A percentile compares a stretch with the other conserved stretches of the same genome.
Conservation (phyloP, 92 coral and sea anemone genomes). For the Montipora capitata region DNA sequence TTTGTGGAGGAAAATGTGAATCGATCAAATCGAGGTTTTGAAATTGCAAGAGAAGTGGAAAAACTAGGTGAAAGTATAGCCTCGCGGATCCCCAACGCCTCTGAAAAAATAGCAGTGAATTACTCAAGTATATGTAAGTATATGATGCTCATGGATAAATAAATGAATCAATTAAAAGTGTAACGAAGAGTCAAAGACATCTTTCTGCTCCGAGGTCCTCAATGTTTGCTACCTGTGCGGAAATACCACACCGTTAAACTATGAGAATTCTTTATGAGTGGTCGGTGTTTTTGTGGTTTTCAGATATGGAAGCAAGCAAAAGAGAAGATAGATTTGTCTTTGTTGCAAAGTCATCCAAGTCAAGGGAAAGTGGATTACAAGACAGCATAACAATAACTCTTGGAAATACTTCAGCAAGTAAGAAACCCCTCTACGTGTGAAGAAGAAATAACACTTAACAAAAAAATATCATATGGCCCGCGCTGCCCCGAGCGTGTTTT, state of each 20-base stretch:
- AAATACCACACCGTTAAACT: no score
- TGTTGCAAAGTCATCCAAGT: not conserved
- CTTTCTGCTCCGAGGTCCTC: no score
- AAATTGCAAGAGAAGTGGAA: constrained; percentile 74
- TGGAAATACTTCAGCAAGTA: not conserved
- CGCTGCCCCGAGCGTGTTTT: no score
- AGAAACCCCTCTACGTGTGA: not conserved
- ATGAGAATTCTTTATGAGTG: no score
- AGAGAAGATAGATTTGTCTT: not conserved
- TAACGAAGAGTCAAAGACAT: no score
- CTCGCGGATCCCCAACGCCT: constrained; percentile 49
- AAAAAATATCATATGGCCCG: no score
- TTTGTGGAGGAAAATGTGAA: not conserved
- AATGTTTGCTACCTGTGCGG: no score
- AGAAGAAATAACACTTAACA: no score
- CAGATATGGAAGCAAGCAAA: constrained; percentile 45
- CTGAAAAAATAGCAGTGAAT: constrained; percentile 45
- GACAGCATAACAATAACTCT: constrained; percentile 2
- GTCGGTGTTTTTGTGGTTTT: not conserved
- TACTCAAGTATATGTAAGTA: constrained; percentile 57
- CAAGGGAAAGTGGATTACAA: not conserved
- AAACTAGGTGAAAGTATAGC: constrained; percentile 74
- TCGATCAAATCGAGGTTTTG: constrained; percentile 45
- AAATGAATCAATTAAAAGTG: no score
- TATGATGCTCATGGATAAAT: no score